phyloP scores from a whole-genome alignment of 2,888 invertebrate species.

The Polylopha cassiicola region DNA sequence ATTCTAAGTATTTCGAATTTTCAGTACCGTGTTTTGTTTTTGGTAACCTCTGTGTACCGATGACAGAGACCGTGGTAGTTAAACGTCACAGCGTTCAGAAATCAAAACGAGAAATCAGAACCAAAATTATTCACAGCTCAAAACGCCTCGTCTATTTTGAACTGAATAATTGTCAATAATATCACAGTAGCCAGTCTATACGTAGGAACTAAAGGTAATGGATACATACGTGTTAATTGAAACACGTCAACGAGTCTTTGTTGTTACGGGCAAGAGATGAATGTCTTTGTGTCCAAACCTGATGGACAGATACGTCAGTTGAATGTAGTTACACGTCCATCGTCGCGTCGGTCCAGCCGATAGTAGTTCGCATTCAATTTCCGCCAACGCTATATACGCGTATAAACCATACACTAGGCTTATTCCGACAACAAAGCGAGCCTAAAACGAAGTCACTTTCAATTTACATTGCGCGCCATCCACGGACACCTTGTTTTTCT shows the following conservation, averaged over 20 bases:
- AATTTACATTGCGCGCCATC: conserved; percentile 15
- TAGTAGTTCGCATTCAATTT: conserved; percentile 61
- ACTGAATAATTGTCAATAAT: no score
- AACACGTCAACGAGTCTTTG: conserved; percentile 46
- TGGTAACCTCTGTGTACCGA: background rate
- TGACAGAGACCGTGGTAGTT: no score
- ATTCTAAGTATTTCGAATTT: conserved; percentile 44
- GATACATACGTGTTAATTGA: conserved; percentile 34
- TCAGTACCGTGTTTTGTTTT: no score
- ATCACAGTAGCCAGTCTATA: no score
- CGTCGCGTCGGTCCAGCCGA: conserved; percentile 41
- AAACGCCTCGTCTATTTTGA: no score
- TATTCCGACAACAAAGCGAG: conserved; percentile 19
- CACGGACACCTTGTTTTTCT: conserved; percentile 11
- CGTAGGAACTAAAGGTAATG: no score
- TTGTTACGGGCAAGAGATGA: conserved; percentile 45
- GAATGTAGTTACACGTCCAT: conserved; percentile 38
- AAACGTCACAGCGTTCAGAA: no score
- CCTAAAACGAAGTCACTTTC: conserved; percentile 17
- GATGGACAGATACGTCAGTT: conserved; percentile 50
- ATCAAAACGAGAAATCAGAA: no score
- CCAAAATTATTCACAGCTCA: no score
- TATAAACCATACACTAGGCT: conserved; percentile 24
- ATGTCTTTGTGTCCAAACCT: conserved; percentile 48
- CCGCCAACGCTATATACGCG: conserved; percentile 37